Conservation (phyloP, 2,797 vertebrate species). For the Fistularia tabacaria region DNA sequence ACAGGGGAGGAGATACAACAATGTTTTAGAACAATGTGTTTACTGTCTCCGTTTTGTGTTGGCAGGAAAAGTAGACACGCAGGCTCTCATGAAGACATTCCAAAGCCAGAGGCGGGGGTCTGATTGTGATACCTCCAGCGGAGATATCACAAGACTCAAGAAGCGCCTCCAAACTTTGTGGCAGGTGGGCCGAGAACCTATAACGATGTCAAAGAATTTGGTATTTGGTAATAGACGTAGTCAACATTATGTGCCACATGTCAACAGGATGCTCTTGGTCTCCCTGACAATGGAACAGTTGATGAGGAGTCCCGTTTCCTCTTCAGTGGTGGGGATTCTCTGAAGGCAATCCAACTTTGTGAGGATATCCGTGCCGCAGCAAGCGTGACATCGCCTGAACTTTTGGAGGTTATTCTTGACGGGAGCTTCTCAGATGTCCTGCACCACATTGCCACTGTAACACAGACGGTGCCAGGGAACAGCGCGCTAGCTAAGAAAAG, state of each 20-base stretch:
- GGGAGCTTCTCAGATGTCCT: conserved; percentile 78
- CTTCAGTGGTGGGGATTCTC: conserved; percentile 88
- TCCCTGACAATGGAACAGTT: conserved; percentile 65
- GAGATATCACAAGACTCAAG: conserved; percentile 71
- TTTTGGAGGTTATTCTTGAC: conserved; percentile 85
- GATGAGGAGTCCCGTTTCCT: conserved; percentile 80
- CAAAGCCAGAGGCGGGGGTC: conserved; percentile 63
- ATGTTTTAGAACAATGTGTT: neutral
- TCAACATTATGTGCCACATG: neutral
- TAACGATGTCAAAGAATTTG: neutral
- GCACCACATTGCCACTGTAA: conserved; percentile 58
- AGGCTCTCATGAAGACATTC: conserved; percentile 80
- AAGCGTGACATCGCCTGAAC: conserved; percentile 72
- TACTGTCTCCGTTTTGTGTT: conserved; percentile 1
- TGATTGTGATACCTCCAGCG: conserved; percentile 46
- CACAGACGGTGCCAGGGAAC: conserved; percentile 29
- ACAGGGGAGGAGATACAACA: neutral
- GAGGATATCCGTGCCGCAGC: conserved; percentile 76
- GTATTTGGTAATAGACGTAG: neutral
- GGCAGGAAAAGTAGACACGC: conserved; percentile 87
- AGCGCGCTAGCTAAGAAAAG: conserved; percentile 33
- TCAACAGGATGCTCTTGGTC: conserved; percentile 76
- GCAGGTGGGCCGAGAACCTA: conserved; percentile 76
- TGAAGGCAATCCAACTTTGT: conserved; percentile 80
- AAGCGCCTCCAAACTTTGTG: conserved; percentile 80